Evolutionary conservation across 2,113 vertebrate genomes (phyloP), one percentile per base, ranked within the genome.

Genomic region (Malurus melanocephalus): DNA sequence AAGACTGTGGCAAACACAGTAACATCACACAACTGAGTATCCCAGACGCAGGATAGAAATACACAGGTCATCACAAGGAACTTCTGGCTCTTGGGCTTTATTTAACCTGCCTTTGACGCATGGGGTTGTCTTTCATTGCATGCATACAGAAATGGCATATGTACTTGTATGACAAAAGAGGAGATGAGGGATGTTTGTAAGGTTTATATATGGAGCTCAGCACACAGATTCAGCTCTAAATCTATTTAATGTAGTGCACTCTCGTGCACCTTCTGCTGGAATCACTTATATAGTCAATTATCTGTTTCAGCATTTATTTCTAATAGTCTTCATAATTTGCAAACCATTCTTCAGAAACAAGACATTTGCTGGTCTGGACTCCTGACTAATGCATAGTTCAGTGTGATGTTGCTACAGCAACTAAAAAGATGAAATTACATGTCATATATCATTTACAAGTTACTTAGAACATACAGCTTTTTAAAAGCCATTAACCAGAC

Each of bases 391-490:
- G 21, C 4, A 9, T 43, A 61, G 59, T 78, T 92, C 64, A 88
- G 53, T 46, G 55, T 73, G 69, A 84, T 48, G 83, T 94, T 95
- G 88, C 88, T 80, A 86, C 61, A 91, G 93, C 80, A 94, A 91
- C 90, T 51, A 61, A 65, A 61, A 84, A 78, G 80, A 83, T 77
- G 72, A 67, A 94, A 84, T 72, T 81, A 27, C 30, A 33, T 78
- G 76, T 65, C 46, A 78, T 71, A 35, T 85, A 92, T 72, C 66
- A 92, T 86, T 92, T 91, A 76, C 61, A 88, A 32, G 2, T 76
- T 88, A 77, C 80, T 87, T 57, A 53, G 88, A 79, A 91, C 4
- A 1, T 55, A 40, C 20, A 67, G 82, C 33, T 92, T 92, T 81
- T 73, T 86, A 65, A 93, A 94, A 92, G 74, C 62, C 85, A 86